Conservation (phyloP, 2,888 invertebrate genomes). For the Cephus nigrinus region DNA sequence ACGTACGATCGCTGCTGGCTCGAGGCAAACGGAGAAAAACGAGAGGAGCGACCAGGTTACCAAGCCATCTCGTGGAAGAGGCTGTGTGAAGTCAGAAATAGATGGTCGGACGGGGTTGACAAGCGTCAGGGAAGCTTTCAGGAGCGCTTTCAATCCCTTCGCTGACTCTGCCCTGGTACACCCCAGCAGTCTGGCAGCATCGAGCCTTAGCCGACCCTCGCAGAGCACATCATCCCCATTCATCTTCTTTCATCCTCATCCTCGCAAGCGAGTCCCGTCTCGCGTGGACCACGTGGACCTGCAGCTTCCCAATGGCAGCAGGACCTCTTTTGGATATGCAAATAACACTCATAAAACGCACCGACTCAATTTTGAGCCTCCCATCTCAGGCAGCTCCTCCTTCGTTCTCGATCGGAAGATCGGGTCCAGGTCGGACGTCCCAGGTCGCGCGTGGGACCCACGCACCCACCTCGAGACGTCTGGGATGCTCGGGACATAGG, state of each 20-base stretch:
- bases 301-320: not conserved
- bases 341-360: not conserved
- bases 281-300: not conserved
- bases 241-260: not conserved
- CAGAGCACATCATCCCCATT: not conserved
- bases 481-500: constrained; percentile 26
- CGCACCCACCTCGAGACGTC: not conserved
- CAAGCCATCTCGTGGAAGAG: not conserved
- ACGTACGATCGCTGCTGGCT: not conserved
- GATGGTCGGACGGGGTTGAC: not conserved
- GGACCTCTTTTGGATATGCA: not conserved
- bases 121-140: not conserved
- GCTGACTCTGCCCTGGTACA: not conserved
- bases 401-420: not conserved
- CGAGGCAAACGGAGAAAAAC: not conserved
- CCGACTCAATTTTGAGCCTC: not conserved
- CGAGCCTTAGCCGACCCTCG: not conserved
- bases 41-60: not conserved
- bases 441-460: not conserved
- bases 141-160: not conserved
- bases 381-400: not conserved
- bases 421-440: not conserved
- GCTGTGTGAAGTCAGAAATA: not conserved
- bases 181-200: not conserved
- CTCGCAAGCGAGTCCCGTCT: too few relatives aligned